Percentiles rank a stretch among this genome's conserved stretches.
Evolutionary conservation across 1,140 invertebrate species (phyloP).

Genomic region (Cyphomyrmex costatus): DNA sequence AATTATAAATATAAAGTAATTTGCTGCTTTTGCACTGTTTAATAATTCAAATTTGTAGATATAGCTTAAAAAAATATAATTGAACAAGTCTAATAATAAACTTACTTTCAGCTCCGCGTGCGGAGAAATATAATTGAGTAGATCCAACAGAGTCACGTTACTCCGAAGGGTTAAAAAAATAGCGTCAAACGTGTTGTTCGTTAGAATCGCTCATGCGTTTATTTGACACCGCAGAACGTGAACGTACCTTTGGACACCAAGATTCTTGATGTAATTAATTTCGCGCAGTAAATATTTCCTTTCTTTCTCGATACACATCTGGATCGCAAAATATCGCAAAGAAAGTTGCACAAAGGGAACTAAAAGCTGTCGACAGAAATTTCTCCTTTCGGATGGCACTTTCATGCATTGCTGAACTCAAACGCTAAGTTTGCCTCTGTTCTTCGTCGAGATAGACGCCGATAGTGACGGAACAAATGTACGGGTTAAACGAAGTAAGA

Average conservation of each 20-base stretch:
- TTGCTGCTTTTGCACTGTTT: no score
- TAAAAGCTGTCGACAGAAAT: constrained; percentile 55
- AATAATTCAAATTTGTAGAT: no score
- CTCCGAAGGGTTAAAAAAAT: no score
- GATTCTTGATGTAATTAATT: not conserved
- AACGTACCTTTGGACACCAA: not conserved
- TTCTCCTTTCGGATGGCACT: constrained; percentile 51
- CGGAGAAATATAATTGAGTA: no score
- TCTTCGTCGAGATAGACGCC: constrained; percentile 31
- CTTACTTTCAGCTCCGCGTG: no score
- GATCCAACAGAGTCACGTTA: no score
- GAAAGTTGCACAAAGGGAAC: constrained; percentile 25
- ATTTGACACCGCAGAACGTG: not conserved
- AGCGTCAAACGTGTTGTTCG: not conserved
- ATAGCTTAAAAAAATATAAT: no score
- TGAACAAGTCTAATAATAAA: no score
- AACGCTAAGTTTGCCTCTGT: constrained; percentile 58
- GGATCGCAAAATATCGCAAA: constrained; percentile 13
- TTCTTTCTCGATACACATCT: not conserved
- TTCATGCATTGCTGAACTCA: constrained; percentile 62
- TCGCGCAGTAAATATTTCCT: not conserved
- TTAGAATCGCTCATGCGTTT: not conserved
- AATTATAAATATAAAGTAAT: no score
- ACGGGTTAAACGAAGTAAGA: constrained; percentile 63
- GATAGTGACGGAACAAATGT: constrained; percentile 51